Percentiles rank a stretch among this genome's conserved stretches.
phyloP scores from a whole-genome alignment of 2,113 vertebrate genomes.

The Dendropsophus ebraccatus region DNA sequence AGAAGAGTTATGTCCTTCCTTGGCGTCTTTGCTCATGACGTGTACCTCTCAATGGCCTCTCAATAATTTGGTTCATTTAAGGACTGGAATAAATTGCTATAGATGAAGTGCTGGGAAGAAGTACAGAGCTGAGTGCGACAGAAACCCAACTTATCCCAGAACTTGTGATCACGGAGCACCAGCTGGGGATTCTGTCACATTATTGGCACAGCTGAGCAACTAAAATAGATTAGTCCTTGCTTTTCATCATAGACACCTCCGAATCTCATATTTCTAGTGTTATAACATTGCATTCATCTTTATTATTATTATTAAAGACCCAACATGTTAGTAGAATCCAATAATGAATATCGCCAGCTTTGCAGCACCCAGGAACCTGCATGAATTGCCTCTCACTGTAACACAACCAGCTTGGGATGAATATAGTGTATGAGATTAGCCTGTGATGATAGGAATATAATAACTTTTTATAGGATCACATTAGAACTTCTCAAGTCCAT shows the following conservation, averaged over 20 bases:
- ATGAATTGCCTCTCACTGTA: not conserved
- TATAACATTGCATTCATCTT: not conserved
- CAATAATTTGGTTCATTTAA: not conserved
- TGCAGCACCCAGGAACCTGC: not conserved
- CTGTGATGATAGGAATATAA: too few relatives aligned
- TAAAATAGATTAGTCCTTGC: not conserved
- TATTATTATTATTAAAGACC: not conserved
- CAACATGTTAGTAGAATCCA: not conserved
- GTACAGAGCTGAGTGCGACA: not conserved
- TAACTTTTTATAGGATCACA: too few relatives aligned
- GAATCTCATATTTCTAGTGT: not conserved
- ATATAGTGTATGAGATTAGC: too few relatives aligned
- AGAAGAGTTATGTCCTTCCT: not conserved
- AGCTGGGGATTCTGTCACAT: constrained; percentile 39
- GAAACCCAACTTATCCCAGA: constrained; percentile 16
- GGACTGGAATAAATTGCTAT: not conserved
- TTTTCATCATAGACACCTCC: constrained; percentile 6
- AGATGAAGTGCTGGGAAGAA: not conserved
- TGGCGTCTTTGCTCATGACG: not conserved
- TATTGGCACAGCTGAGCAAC: constrained; percentile 14
- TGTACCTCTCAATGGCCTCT: not conserved
- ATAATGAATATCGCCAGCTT: not conserved
- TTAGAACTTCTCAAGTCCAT: too few relatives aligned
- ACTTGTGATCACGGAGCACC: constrained; percentile 28
- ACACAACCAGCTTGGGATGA: too few relatives aligned